Evolutionary conservation across 2,888 invertebrate species (phyloP).

Genomic region (Sicus ferrugineus): DNA sequence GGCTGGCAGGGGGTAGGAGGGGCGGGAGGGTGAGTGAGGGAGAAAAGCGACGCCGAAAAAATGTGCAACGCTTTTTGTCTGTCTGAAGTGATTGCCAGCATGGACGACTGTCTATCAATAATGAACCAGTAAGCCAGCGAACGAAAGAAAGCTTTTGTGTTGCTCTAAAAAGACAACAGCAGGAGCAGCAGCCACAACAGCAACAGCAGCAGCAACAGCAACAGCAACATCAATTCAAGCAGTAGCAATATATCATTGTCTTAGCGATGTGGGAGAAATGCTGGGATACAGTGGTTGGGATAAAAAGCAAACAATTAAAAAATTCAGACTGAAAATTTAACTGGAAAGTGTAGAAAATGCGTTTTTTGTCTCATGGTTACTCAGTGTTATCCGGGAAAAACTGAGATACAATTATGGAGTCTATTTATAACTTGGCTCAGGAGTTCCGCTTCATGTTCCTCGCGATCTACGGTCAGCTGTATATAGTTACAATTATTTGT

Average conservation of each 20-base stretch:
- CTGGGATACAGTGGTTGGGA: background rate
- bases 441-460: too few species aligned
- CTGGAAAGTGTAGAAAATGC: too few species aligned
- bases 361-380: too few species aligned
- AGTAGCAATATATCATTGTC: constrained; percentile 6
- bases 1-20: too few species aligned
- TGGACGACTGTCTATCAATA: constrained; percentile 35
- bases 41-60: background rate
- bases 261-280: constrained; percentile 13
- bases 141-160: background rate
- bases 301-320: background rate
- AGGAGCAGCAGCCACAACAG: constrained; percentile 9
- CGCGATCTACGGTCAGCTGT: too few species aligned
- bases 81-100: constrained; percentile 9
- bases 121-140: constrained; percentile 14
- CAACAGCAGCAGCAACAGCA: constrained; percentile 5
- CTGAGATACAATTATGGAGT: too few species aligned
- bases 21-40: too few species aligned
- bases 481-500: too few species aligned
- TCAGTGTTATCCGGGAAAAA: too few species aligned
- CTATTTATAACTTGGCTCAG: too few species aligned
- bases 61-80: background rate
- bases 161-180: background rate
- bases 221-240: constrained; percentile 17
- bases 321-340: too few species aligned